These are phyloP conservation scores for Pangasius djambal DNA, from an alignment of 2,797 vertebrate species.

Conservation along the genomic window DNA sequence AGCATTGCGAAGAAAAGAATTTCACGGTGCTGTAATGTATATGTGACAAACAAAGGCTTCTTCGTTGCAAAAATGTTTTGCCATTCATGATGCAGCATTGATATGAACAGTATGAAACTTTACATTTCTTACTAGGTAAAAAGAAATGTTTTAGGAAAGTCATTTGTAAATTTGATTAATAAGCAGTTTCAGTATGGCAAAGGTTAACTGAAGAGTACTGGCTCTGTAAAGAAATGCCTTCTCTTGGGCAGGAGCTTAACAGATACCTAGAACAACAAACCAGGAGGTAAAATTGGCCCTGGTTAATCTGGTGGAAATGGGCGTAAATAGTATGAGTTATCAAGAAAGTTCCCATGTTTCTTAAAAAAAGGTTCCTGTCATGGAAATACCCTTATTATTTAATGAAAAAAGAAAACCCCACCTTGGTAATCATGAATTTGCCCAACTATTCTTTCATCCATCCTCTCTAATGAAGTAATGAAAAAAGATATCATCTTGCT, in stretches of 20 bases:
- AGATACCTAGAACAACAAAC: not conserved
- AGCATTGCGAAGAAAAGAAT: not conserved
- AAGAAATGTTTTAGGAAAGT: not conserved
- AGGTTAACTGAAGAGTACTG: not conserved
- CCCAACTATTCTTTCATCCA: not conserved
- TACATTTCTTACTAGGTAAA: not conserved
- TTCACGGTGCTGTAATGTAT: not conserved
- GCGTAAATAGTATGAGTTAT: not conserved
- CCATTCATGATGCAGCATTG: not conserved
- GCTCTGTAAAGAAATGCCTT: not conserved
- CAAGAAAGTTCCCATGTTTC: not conserved
- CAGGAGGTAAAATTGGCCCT: not conserved
- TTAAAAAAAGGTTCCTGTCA: not conserved
- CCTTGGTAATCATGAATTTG: slow-evolving; percentile 27
- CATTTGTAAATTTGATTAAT: not conserved
- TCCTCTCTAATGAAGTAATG: slow-evolving; percentile 32
- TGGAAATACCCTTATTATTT: not conserved
- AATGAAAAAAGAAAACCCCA: not conserved
- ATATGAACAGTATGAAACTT: not conserved
- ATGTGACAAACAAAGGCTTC: not conserved
- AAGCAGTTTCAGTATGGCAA: not conserved
- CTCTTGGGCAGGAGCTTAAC: not conserved
- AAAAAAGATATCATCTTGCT: slow-evolving; percentile 22
- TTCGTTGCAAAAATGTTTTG: not conserved
- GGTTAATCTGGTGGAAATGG: not conserved